phyloP scores from a whole-genome alignment of 2,113 vertebrate genomes.

The Colossoma macropomum region DNA sequence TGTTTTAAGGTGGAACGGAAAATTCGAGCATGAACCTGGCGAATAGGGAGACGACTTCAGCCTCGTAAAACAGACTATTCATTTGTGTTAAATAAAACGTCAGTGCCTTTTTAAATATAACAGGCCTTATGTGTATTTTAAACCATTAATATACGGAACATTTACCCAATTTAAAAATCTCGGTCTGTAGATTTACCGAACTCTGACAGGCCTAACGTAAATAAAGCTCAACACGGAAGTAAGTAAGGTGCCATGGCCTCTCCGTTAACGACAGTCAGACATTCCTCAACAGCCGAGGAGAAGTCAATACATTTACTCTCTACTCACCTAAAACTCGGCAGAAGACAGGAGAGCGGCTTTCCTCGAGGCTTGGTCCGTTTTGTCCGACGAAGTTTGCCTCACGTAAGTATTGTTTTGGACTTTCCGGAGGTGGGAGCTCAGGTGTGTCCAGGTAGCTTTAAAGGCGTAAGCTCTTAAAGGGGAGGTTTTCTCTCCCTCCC shows the following conservation, averaged over 20 bases:
- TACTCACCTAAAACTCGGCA: background rate
- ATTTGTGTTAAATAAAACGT: no score
- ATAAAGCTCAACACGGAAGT: background rate
- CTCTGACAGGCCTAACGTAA: background rate
- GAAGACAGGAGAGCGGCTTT: background rate
- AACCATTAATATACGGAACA: no score
- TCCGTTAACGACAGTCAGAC: background rate
- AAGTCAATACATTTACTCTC: background rate
- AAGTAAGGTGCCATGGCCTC: background rate
- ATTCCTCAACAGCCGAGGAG: background rate
- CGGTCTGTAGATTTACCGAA: background rate
- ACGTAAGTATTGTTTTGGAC: background rate
- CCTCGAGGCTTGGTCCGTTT: background rate
- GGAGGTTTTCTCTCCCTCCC: slow-evolving; percentile 10
- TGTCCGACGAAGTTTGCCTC: background rate
- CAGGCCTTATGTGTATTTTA: no score
- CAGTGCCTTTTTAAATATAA: no score
- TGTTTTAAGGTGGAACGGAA: no score
- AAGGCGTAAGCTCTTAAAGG: slow-evolving; percentile 51
- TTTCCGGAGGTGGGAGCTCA: slow-evolving; percentile 40
- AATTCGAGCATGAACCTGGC: no score
- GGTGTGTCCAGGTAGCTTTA: slow-evolving; percentile 59
- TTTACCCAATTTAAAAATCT: no score
- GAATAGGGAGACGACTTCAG: no score
- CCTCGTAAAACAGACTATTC: no score